These are phyloP conservation scores for Sylvilagus bachmani DNA, from an alignment of 2,113 vertebrate genomes.

Conservation along the genomic window DNA sequence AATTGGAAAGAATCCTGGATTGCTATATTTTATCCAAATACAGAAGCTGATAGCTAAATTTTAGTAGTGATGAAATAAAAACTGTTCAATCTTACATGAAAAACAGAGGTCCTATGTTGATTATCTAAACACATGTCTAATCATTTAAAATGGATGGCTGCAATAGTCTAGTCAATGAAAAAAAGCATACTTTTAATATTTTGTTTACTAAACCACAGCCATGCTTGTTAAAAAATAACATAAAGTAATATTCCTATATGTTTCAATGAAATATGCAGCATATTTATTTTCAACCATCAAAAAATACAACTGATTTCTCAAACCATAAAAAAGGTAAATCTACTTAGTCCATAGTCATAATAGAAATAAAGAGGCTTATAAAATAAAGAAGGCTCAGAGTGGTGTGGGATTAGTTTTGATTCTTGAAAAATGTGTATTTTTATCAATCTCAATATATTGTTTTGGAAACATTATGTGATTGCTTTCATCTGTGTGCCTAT, in stretches of 20 bases:
- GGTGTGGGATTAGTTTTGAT: background rate
- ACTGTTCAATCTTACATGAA: slow-evolving; percentile 48
- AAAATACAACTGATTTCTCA: slow-evolving; percentile 58
- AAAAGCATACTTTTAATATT: background rate
- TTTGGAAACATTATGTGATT: slow-evolving; percentile 26
- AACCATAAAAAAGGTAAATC: slow-evolving; percentile 10
- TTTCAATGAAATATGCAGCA: background rate
- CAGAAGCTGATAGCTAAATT: slow-evolving; percentile 29
- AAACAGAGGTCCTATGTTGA: slow-evolving; percentile 10
- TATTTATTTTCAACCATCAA: slow-evolving; percentile 37
- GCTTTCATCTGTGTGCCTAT: background rate
- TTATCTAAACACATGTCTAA: background rate
- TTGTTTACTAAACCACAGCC: slow-evolving; percentile 9
- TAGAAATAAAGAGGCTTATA: slow-evolving; percentile 55
- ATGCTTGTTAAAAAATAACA: background rate
- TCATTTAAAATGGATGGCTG: background rate
- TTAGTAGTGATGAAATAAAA: slow-evolving; percentile 43
- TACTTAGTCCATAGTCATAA: background rate
- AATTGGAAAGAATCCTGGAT: background rate
- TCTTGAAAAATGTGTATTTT: slow-evolving; percentile 3
- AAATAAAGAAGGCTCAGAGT: background rate
- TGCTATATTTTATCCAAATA: slow-evolving; percentile 27
- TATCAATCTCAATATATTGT: background rate
- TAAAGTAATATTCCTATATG: background rate
- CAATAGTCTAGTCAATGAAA: background rate